Conservation (phyloP, 2,888 invertebrate species). For the Lasioglossum calceatum region DNA sequence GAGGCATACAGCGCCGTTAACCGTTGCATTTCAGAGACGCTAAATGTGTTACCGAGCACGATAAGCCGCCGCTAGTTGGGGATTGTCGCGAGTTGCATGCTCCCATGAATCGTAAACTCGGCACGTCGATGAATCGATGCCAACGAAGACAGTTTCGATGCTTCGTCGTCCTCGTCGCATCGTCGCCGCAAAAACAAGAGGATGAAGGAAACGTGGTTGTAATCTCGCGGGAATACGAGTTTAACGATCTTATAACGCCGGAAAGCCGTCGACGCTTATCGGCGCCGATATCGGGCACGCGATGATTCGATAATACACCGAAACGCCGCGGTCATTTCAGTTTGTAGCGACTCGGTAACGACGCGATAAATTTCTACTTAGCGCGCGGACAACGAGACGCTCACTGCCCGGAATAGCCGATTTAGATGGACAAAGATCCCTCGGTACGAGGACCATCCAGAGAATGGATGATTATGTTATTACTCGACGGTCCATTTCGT, state of each 20-base stretch:
- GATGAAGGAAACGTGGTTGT: neutral
- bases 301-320: conserved; percentile 4
- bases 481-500: neutral
- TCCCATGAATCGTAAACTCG: conserved; percentile 49
- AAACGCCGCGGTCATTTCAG: neutral
- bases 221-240: neutral
- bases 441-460: neutral
- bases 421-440: conserved; percentile 4
- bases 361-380: neutral
- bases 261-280: neutral
- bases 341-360: neutral
- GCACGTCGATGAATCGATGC: conserved; percentile 10
- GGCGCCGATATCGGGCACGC: neutral
- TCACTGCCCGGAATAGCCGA: neutral
- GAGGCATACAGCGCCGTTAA: neutral
- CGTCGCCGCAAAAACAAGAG: neutral
- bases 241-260: neutral
- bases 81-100: conserved; percentile 31
- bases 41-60: conserved; percentile 46
- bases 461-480: neutral
- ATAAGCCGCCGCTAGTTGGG: conserved; percentile 38
- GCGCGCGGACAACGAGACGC: neutral
- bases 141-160: neutral
- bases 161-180: neutral
- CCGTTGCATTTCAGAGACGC: conserved; percentile 26